phyloP scores from a whole-genome alignment of 2,888 invertebrate species.

The Panzeria rudis region DNA sequence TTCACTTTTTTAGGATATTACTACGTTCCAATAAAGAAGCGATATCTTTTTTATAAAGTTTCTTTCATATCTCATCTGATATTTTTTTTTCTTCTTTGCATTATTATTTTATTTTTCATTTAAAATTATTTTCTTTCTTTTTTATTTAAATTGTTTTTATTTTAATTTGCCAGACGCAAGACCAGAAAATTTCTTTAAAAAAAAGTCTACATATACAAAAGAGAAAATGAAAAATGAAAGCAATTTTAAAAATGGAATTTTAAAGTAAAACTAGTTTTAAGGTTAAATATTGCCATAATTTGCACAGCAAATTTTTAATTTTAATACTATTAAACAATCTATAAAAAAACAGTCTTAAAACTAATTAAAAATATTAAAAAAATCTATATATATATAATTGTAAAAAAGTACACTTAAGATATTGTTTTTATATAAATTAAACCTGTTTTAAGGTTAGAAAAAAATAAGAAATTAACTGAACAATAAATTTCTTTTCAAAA shows the following conservation, averaged over 20 bases:
- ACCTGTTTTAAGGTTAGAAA: constrained; percentile 76
- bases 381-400: background rate
- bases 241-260: constrained; percentile 41
- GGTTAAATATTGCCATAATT: constrained; percentile 72
- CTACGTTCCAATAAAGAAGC: too few species aligned
- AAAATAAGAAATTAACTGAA: constrained; percentile 7
- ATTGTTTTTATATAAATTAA: constrained; percentile 51
- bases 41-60: background rate
- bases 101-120: constrained; percentile 18
- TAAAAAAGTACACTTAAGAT: constrained; percentile 25
- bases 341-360: constrained; percentile 30
- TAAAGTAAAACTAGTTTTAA: constrained; percentile 50
- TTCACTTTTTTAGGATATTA: too few species aligned
- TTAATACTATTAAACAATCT: constrained; percentile 52
- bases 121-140: constrained; percentile 19
- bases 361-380: constrained; percentile 26
- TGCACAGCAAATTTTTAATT: constrained; percentile 74
- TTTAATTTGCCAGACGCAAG: constrained; percentile 44
- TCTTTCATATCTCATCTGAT: background rate
- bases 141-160: background rate
- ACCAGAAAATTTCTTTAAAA: constrained; percentile 35
- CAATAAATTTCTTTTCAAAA: constrained; percentile 39
- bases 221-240: constrained; percentile 61
- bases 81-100: background rate
- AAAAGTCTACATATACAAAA: constrained; percentile 72